Evolutionary conservation across 1,140 invertebrate genomes (phyloP), one percentile per base, ranked within the genome.

Genomic region (Plutomurus gul): DNA sequence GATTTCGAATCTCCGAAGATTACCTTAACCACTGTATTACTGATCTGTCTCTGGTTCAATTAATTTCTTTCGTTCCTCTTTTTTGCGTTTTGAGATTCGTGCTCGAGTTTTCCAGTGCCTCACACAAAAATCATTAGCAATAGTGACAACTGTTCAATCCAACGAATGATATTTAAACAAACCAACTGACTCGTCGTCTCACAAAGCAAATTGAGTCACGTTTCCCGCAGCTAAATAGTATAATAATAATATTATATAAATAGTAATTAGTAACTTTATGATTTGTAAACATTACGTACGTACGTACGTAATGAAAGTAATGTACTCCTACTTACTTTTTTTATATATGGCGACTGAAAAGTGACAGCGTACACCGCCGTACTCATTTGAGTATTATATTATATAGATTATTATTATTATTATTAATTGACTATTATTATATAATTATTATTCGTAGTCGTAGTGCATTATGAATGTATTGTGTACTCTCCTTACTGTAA

Each of bases 41-140:
- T 47, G 7, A 47, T 47, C 47, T 51, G 47, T 51, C 47, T 51
- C 47, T 51, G 25, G 47, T 51, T 51, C 47, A 51, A 51, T 51
- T 51, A 22, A n/a, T 51, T 11, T 51, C 13, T 51, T 51, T 7
- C 25, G 27, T 33, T 65, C 56, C 18, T 11, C 27, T 13, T 33
- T 25, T 56, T 25, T 33, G 36, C 25, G 25, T 36, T 65, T 65
- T 65, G 56, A 65, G 27, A 65, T n/a, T 65, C 56, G 56, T 65
- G 56, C 56, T 65, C 56, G 27, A 65, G 56, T 65, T 65, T 65
- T 65, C 56, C 56, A 65, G 56, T 65, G 56, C 56, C 56, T 65
- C 56, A 56, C 30, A 56, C 51, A 56, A 27, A 10, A 56, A 56
- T 30, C 51, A 56, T 25, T 56, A 56, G 56, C 25, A 65, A n/a